Base-by-base conservation (phyloP, 2,113 vertebrate species). In the Peromyscus maniculatus region DNA sequence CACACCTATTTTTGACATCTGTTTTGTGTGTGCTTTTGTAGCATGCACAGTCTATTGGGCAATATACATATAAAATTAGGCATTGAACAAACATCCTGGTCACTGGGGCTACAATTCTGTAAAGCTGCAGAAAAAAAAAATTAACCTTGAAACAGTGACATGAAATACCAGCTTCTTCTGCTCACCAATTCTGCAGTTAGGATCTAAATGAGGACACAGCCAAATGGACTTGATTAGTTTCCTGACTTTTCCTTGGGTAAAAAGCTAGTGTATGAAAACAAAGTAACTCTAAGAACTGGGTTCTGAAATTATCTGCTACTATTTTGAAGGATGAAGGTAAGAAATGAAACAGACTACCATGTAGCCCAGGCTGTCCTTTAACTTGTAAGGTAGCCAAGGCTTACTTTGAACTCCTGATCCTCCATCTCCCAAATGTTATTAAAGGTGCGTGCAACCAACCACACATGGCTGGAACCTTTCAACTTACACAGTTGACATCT, bases 1-100 rank as follows among this genome's bases (percentile, higher is more conserved):
- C 72, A 91, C 59, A 36, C 16, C n/a, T 46, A 43, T 74, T 96
- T 96, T 94, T 91, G 79, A 95, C 92, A 94, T 86, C 57, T 91
- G 52, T 26, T 96, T 82, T 91, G 39, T 71, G 9, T 84, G 13
- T 57, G 75, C 43, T 93, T 64, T 95, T 89, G 72, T 43, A 82
- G 90, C 69, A 83, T 78, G 64, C 6, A 84, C n/a, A 93, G 84
- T 66, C 87, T 88, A 74, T 89, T 92, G 96, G 33, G 89, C 2
- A 77, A 10, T 26, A 87, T 39, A 64, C 1, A 52, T 9, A 71
- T 62, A 72, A 36, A 93, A 91, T 69, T 88, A 75, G 31, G 3
- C 43, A 26, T 77, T 71, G 74, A 93, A 83, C 43, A 96, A 91
- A 89, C 39, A 94, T 67, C 17, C 79, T 77, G n/a, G 33, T 78